Evolutionary conservation across 2,888 invertebrate genomes (phyloP).

Genomic region (Cenopis cana): DNA sequence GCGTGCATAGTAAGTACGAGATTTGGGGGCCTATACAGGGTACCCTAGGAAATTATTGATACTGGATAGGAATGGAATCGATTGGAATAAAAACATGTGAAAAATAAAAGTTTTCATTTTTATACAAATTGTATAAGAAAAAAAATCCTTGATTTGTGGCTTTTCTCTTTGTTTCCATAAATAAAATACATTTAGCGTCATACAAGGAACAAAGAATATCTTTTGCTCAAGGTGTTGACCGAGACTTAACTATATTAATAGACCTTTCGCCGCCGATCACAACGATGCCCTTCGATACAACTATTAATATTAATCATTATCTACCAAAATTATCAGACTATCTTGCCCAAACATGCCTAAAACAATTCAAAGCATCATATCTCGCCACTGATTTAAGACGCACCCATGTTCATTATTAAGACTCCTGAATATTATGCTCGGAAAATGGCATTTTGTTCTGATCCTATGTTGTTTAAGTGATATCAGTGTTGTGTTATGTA

Average conservation of each 20-base stretch:
- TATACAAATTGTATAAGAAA: too few relatives aligned
- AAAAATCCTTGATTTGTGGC: too few relatives aligned
- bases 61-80: too few relatives aligned
- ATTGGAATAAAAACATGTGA: too few relatives aligned
- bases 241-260: not conserved
- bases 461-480: conserved; percentile 16
- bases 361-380: conserved; percentile 23
- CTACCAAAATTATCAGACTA: conserved; percentile 17
- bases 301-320: not conserved
- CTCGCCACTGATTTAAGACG: conserved; percentile 34
- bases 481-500: conserved; percentile 10
- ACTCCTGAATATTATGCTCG: conserved; percentile 15
- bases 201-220: too few relatives aligned
- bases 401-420: conserved; percentile 12
- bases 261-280: not conserved
- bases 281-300: not conserved
- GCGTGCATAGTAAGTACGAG: too few relatives aligned
- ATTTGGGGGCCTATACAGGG: too few relatives aligned
- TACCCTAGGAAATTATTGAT: too few relatives aligned
- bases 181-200: too few relatives aligned
- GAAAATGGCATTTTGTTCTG: not conserved
- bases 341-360: not conserved
- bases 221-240: not conserved
- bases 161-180: too few relatives aligned
- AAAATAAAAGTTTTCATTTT: too few relatives aligned